Evolutionary conservation across 2,113 vertebrate species (phyloP).

Genomic region (Psilopogon haemacephalus): DNA sequence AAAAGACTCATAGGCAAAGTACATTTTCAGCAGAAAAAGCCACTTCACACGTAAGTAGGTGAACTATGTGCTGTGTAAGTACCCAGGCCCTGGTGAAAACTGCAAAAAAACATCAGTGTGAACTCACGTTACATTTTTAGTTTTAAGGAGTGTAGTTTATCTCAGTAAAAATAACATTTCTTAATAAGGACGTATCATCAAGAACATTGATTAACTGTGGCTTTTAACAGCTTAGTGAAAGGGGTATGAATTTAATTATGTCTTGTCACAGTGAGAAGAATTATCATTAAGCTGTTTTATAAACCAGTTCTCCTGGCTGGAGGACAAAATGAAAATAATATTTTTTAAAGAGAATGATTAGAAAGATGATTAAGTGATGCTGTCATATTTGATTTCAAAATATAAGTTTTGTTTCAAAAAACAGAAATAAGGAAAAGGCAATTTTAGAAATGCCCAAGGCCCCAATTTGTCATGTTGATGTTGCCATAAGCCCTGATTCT

Average conservation of each 20-base stretch:
- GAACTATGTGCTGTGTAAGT: conserved; percentile 27
- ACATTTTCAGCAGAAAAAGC: conserved; percentile 58
- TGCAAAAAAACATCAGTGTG: background rate
- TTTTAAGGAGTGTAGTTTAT: background rate
- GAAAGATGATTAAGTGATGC: background rate
- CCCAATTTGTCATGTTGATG: background rate
- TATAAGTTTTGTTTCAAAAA: background rate
- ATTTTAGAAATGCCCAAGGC: background rate
- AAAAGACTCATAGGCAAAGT: conserved; percentile 48
- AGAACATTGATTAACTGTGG: conserved; percentile 46
- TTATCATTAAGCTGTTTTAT: conserved; percentile 49
- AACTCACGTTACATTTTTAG: background rate
- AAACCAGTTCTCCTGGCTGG: conserved; percentile 37
- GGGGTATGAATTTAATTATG: conserved; percentile 53
- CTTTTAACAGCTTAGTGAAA: conserved; percentile 58
- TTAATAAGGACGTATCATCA: background rate
- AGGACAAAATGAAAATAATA: conserved; percentile 14
- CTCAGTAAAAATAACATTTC: conserved; percentile 1
- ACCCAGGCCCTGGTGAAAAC: background rate
- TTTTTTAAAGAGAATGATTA: conserved; percentile 26
- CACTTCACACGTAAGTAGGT: conserved; percentile 58
- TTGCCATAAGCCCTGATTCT: background rate
- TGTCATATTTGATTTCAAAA: conserved; percentile 2
- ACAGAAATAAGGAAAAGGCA: background rate
- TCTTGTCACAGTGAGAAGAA: conserved; percentile 41